Evolutionary conservation across 2,113 vertebrate species (phyloP).

Genomic region (Pongo abelii): DNA sequence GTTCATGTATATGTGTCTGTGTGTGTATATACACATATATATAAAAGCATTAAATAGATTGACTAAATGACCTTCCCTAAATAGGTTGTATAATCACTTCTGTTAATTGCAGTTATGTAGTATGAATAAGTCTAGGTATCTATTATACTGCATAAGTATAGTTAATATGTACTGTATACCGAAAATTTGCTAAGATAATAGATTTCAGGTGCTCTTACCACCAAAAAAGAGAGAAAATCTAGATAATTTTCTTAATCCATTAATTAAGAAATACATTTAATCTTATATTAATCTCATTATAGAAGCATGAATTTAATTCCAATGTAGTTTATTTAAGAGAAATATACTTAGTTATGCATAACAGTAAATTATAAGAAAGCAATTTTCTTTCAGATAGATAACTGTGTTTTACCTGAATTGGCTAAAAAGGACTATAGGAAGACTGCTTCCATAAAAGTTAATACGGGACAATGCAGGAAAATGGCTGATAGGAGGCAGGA

Average conservation of each 20-base stretch:
- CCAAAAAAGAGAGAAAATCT: neutral
- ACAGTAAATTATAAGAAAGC: neutral
- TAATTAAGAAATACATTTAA: neutral
- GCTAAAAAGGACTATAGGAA: neutral
- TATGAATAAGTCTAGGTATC: neutral
- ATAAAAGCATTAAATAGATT: neutral
- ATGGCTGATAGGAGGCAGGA: no score
- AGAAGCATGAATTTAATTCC: neutral
- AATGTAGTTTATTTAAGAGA: neutral
- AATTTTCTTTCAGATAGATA: neutral
- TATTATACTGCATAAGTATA: neutral
- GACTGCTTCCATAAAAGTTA: neutral
- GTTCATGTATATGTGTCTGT: no score
- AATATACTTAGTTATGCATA: neutral
- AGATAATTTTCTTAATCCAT: neutral
- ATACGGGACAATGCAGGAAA: neutral
- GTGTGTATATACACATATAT: no score
- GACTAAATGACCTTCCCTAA: neutral
- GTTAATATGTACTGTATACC: neutral
- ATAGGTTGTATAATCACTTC: neutral
- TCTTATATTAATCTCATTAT: neutral
- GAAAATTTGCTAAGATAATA: neutral
- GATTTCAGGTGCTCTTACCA: neutral
- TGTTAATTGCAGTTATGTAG: neutral
- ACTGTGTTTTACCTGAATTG: neutral